These are phyloP conservation scores for Nothobranchius furzeri DNA, from an alignment of 2,113 vertebrate genomes.

Conservation along the genomic window DNA sequence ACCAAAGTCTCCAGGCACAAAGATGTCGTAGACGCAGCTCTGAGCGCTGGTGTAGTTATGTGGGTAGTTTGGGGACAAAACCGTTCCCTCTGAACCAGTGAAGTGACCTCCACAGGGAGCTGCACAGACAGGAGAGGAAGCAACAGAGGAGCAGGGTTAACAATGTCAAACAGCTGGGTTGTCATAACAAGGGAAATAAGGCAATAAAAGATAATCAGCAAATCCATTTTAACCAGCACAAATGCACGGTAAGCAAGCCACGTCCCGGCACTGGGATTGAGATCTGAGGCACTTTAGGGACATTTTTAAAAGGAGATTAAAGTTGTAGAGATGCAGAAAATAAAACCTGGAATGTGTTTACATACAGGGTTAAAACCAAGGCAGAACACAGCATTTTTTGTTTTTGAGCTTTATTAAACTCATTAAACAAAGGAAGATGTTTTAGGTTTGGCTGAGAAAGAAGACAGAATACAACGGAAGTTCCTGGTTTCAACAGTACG, in stretches of 20 bases:
- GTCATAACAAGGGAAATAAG: constrained; percentile 41
- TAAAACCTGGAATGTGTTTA: too few relatives aligned
- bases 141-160: constrained; percentile 44
- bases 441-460: too few relatives aligned
- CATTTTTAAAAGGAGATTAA: constrained; percentile 10
- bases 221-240: constrained; percentile 25
- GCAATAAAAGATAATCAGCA: constrained; percentile 45
- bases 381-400: too few relatives aligned
- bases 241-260: constrained; percentile 42
- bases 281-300: constrained; percentile 35
- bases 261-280: not conserved
- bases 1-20: constrained; percentile 97
- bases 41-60: constrained; percentile 96
- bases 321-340: too few relatives aligned
- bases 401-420: too few relatives aligned
- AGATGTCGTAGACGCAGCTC: constrained; percentile 93
- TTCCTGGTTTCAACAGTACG: too few relatives aligned
- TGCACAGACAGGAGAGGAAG: constrained; percentile 60
- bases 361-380: too few relatives aligned
- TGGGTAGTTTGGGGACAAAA: constrained; percentile 96
- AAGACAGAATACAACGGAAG: too few relatives aligned
- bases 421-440: too few relatives aligned
- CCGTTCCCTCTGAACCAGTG: constrained; percentile 94
- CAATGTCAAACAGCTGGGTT: constrained; percentile 39
- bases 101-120: constrained; percentile 96